Conservation (phyloP, 2,113 vertebrate species). For the Limnothrissa miodon region DNA sequence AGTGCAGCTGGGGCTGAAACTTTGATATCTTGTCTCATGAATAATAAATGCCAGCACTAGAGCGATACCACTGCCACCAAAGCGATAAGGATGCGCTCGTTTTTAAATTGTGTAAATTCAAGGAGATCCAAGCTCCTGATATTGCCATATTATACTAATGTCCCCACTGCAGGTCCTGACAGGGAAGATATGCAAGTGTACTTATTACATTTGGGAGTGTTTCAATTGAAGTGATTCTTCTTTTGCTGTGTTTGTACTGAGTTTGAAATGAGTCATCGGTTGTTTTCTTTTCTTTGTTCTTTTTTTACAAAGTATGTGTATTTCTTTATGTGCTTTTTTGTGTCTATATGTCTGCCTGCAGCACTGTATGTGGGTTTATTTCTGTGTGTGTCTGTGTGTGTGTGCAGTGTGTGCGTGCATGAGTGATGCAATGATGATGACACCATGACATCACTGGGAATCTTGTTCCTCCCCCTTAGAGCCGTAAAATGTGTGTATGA, state of each 20-base stretch:
- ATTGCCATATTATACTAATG: not conserved
- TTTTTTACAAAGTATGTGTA: not conserved
- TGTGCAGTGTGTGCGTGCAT: not conserved
- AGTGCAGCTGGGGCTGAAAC: not conserved
- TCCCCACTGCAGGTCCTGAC: not conserved
- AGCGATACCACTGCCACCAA: conserved; percentile 19
- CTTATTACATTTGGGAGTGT: not conserved
- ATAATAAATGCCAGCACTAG: conserved; percentile 27
- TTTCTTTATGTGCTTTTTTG: not conserved
- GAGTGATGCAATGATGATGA: not conserved
- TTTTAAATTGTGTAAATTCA: conserved; percentile 24
- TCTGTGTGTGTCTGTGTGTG: conserved; percentile 19
- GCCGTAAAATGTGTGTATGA: not conserved
- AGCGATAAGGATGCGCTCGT: not conserved
- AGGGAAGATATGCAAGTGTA: not conserved
- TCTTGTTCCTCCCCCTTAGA: not conserved
- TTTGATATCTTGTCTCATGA: conserved; percentile 26
- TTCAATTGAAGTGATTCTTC: not conserved
- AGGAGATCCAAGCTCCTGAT: not conserved
- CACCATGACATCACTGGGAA: not conserved
- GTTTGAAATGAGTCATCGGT: too few species aligned
- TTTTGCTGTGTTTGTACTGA: not conserved
- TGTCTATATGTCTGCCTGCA: not conserved
- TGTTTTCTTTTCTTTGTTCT: too few species aligned
- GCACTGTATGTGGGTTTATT: not conserved